phyloP scores from a whole-genome alignment of 2,888 invertebrate genomes.

The Tetrapedia diversipes region DNA sequence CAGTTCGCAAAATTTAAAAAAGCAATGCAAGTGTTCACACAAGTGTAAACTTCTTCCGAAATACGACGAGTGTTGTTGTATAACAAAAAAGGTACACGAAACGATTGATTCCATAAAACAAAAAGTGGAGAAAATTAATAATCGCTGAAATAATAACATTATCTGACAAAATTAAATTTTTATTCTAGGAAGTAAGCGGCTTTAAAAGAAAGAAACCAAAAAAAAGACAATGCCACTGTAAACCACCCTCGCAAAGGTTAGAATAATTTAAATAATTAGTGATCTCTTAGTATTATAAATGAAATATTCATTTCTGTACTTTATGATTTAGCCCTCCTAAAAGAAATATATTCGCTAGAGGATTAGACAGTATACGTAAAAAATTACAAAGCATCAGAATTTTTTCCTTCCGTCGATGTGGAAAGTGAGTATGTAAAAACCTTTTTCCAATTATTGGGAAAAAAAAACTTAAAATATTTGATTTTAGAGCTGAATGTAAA shows the following conservation, averaged over 20 bases:
- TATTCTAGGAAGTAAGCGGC: conserved; percentile 3
- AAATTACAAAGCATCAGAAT: conserved; percentile 13
- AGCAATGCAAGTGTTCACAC: conserved; percentile 18
- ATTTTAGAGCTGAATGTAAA: not conserved
- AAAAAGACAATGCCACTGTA: not conserved
- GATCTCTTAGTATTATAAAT: not conserved
- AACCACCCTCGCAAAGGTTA: conserved; percentile 28
- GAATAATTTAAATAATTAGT: conserved; percentile 14
- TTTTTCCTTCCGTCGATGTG: not conserved
- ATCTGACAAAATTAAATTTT: not conserved
- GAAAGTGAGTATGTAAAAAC: conserved; percentile 1
- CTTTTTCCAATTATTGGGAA: too few relatives aligned
- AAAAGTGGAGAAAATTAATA: not conserved
- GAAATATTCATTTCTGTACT: not conserved
- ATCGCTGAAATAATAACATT: not conserved
- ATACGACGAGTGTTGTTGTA: conserved; percentile 39
- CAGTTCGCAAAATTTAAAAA: conserved; percentile 20
- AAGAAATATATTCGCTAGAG: conserved; percentile 22
- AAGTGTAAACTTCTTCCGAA: conserved; percentile 15
- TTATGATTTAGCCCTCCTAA: not conserved
- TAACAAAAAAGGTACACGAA: conserved; percentile 27
- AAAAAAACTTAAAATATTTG: too few relatives aligned
- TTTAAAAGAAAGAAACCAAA: not conserved
- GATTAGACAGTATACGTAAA: conserved; percentile 27
- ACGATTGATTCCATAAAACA: not conserved